A percentile compares a stretch with the other conserved stretches of the same genome.
phyloP scores from a whole-genome alignment of 92 coral and sea anemone genomes.

The Actinernus sp. region DNA sequence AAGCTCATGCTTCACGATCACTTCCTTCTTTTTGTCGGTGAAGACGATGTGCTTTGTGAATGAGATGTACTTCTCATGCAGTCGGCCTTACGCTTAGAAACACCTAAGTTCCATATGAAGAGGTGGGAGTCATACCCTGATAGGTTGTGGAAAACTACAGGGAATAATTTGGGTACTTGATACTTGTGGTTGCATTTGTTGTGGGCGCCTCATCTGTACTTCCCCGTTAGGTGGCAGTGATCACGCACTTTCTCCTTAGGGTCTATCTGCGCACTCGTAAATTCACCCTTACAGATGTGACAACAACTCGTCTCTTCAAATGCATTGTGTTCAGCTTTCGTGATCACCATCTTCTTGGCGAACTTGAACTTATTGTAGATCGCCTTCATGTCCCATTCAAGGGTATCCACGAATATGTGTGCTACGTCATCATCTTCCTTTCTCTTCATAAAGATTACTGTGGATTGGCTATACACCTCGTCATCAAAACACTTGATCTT shows the following conservation, averaged over 20 bases:
- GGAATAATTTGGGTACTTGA: slow-evolving; percentile 43
- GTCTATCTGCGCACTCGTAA: too few species aligned
- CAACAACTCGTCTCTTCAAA: slow-evolving; percentile 18
- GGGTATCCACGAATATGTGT: slow-evolving; percentile 11
- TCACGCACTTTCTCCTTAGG: slow-evolving; percentile 30
- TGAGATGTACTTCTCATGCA: slow-evolving; percentile 62
- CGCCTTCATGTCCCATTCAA: slow-evolving; percentile 34
- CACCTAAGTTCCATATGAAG: slow-evolving; percentile 49
- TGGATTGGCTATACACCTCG: slow-evolving; percentile 7
- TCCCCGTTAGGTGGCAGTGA: slow-evolving; percentile 64
- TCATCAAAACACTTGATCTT: slow-evolving; percentile 46
- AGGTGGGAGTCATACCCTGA: slow-evolving; percentile 60
- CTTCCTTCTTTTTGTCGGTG: slow-evolving; percentile 12
- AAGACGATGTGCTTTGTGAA: slow-evolving; percentile 41
- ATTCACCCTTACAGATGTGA: slow-evolving; percentile 34
- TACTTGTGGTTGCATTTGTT: slow-evolving; percentile 20
- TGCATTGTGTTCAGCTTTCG: not conserved
- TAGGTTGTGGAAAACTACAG: slow-evolving; percentile 60
- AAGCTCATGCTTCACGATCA: slow-evolving; percentile 16
- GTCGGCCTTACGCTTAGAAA: slow-evolving; percentile 26
- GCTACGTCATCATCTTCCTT: slow-evolving; percentile 54
- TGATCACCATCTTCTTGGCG: slow-evolving; percentile 21
- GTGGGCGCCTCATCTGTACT: slow-evolving; percentile 57
- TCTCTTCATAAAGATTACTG: slow-evolving; percentile 16
- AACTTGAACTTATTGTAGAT: slow-evolving; percentile 44